Base-by-base conservation (phyloP, 2,113 vertebrate genomes). In the Butorides virescens region DNA sequence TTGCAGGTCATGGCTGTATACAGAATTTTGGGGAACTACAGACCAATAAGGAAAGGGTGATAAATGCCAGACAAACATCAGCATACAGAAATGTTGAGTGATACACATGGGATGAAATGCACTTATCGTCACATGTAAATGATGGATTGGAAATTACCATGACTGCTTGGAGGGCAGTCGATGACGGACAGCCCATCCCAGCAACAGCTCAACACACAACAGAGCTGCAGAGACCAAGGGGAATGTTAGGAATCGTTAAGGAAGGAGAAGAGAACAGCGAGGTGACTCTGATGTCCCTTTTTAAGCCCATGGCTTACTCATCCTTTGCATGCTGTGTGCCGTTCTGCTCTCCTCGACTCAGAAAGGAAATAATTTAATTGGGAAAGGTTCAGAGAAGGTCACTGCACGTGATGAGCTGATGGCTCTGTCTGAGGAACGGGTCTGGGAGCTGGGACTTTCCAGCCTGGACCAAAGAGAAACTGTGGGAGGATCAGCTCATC, bases 351-450 rank as follows among this genome's bases (percentile, higher is more conserved):
- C 59, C 68, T 61, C 2, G 4, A 27, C 50, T 55, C 44, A 34
- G 65, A 42, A 49, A 88, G 59, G 55, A 74, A 88, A 61, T 32
- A 6, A 2, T 52, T 71, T 44, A 37, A 15, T 13, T 52, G 67
- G 50, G 15, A 78, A 78, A 25, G 36, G 67, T 22, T 39, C 52
- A 32, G 76, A 66, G 55, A 30, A 91, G 66, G 46, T 75, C 61
- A 62, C 4, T 3, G 10, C 39, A 19, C 1, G 13, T 15, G 29
- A 30, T 0, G 26, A 70, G 76, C 30, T 23, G 44, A 25, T n/a
- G 80, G 39, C 2, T 61, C 37, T 77, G 25, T 30, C 75, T 66
- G 56, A 86, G 49, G n/a, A 68, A 30, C 42, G 36, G 32, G 25
- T 52, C 34, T 55, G 59, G 36, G 32, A 74, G 36, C 44, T 36